Base-by-base conservation (phyloP, 1,140 invertebrate species). In the Cherax quadricarinatus region DNA sequence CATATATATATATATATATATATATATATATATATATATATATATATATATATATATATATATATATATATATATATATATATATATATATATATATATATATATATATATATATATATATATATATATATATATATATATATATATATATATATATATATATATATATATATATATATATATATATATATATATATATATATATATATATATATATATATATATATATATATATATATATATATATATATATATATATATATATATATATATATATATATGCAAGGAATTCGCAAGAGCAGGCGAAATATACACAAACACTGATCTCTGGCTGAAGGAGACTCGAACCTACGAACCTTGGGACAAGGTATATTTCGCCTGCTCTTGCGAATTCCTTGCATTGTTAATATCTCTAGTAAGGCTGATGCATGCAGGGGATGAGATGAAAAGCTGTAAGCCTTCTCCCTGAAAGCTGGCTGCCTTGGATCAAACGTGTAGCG, bases 11-110 rank as follows among this genome's bases (percentile, higher is more conserved):
- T n/a, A n/a, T n/a, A n/a, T n/a, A n/a, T 41, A 81, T 81, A 4
- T 81, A 81, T 81, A 81, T 81, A 81, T 81, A 81, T 82, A 81
- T 81, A 81, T 81, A 81, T 81, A 81, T 81, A 81, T 81, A 81
- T 81, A 81, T 82, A 81, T 81, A 49, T 49, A 49, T 81, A 49
- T 81, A 49, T 81, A 49, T 81, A 49, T 81, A 49, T 81, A 49
- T 81, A 49, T 81, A 49, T 81, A 81, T 81, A 49, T 51, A 82
- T 51, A 82, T 51, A 82, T 51, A 82, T 82, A 49, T 82, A 82
- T 51, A 49, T 51, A 82, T 41, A 49, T 41, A 51, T 41, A 82
- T 41, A 82, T 41, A 82, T 41, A 82, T 41, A 82, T 41, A 82
- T 9, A 82, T 14, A 75, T 14, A 75, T 14, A 75, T 14, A 75